Conservation (phyloP, 2,113 vertebrate genomes). For the Nanorana parkeri region DNA sequence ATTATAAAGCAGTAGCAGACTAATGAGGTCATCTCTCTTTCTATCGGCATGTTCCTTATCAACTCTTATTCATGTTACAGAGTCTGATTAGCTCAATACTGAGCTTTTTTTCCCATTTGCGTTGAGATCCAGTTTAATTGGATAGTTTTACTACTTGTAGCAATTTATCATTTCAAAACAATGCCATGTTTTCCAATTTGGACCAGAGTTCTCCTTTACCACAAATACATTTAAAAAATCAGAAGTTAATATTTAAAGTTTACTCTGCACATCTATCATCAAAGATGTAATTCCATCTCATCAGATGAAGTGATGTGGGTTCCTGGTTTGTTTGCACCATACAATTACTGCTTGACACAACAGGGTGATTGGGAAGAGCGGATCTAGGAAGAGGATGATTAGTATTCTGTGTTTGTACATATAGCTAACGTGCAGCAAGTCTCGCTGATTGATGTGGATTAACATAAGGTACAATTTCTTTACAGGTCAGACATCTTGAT, state of each 20-base stretch:
- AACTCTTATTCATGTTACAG: no score
- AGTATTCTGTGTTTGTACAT: conserved; percentile 32
- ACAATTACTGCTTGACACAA: conserved; percentile 37
- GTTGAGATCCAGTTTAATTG: no score
- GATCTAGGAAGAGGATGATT: conserved; percentile 26
- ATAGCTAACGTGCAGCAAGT: conserved; percentile 24
- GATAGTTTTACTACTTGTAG: no score
- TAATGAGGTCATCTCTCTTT: no score
- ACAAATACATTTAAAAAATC: conserved; percentile 17
- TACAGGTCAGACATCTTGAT: conserved; percentile 48
- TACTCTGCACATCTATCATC: conserved; percentile 42
- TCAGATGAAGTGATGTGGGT: conserved; percentile 47
- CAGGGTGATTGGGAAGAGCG: conserved; percentile 36
- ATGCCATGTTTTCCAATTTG: no score
- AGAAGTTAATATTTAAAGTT: conserved; percentile 15
- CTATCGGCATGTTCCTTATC: no score
- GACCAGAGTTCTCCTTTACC: no score
- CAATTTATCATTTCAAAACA: no score
- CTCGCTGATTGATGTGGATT: conserved; percentile 43
- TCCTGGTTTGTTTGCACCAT: conserved; percentile 40
- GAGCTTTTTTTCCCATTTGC: no score
- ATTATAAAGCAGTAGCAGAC: no score
- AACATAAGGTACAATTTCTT: conserved; percentile 47
- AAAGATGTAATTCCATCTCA: conserved; percentile 43
- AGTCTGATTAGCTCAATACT: no score